Conservation (phyloP, 2,113 vertebrate species). For the Zapus hudsonius region DNA sequence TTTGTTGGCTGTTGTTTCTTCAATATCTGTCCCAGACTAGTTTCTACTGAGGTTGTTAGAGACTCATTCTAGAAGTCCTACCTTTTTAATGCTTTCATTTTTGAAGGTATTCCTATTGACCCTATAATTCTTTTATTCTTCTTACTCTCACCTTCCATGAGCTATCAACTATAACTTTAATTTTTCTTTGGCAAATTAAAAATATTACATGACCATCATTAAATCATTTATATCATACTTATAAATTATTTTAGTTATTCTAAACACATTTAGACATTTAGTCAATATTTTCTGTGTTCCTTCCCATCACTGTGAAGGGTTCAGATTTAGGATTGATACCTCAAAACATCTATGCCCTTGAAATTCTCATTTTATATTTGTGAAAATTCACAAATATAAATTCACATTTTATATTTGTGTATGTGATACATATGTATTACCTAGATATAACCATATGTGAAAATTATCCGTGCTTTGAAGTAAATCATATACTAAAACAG, state of each 20-base stretch:
- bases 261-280: neutral
- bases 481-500: neutral
- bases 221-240: neutral
- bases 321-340: neutral
- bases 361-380: constrained; percentile 1
- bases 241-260: constrained; percentile 20
- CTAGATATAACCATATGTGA: neutral
- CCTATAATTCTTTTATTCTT: neutral
- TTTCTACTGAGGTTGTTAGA: neutral
- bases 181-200: constrained; percentile 11
- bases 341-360: neutral
- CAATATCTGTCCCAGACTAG: neutral
- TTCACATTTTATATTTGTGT: neutral
- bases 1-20: neutral
- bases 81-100: neutral
- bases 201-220: neutral
- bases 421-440: neutral
- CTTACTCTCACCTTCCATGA: neutral
- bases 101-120: neutral
- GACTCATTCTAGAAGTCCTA: neutral
- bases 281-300: constrained; percentile 2
- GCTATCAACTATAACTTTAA: neutral
- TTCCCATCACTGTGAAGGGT: neutral
- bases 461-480: constrained; percentile 23
- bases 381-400: too few relatives aligned